Evolutionary conservation across 2,888 invertebrate species (phyloP).

Genomic region (Leptinotarsa rubiginosa): DNA sequence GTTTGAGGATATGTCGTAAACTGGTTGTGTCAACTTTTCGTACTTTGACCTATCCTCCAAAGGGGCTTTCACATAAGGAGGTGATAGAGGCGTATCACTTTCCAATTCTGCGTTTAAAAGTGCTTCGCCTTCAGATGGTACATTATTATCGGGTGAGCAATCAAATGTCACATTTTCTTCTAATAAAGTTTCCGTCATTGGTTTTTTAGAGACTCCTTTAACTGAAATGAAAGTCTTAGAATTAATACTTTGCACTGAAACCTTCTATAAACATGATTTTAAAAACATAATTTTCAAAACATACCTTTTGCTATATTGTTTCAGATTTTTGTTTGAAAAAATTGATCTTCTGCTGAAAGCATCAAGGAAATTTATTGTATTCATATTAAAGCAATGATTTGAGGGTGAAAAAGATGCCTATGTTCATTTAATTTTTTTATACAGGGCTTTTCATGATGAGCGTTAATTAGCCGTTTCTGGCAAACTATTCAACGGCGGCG

Average conservation of each 20-base stretch:
- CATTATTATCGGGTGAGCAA: constrained; percentile 55
- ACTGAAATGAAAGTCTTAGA: constrained; percentile 45
- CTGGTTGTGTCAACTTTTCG: constrained; percentile 76
- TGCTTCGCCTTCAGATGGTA: constrained; percentile 64
- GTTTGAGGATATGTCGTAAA: constrained; percentile 69
- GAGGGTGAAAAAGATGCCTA: too few species aligned
- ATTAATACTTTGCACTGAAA: constrained; percentile 8
- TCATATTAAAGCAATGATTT: too few species aligned
- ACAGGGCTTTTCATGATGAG: too few species aligned
- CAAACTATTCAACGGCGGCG: too few species aligned
- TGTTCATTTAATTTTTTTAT: too few species aligned
- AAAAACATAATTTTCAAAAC: too few species aligned
- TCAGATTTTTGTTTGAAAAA: too few species aligned
- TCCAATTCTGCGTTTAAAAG: constrained; percentile 62
- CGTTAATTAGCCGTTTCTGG: too few species aligned
- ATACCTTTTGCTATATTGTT: too few species aligned
- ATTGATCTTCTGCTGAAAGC: too few species aligned
- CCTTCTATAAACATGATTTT: too few species aligned
- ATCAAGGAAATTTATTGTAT: too few species aligned
- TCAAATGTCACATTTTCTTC: constrained; percentile 57
- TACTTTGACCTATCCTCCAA: constrained; percentile 82
- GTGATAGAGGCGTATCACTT: constrained; percentile 60
- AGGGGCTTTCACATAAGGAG: constrained; percentile 73
- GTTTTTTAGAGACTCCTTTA: constrained; percentile 51
- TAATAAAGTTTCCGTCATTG: constrained; percentile 51